Percentiles rank a stretch among this genome's conserved stretches.
These are phyloP conservation scores for Eulithis testata DNA, from an alignment of 2,888 invertebrate genomes.

Conservation along the genomic window DNA sequence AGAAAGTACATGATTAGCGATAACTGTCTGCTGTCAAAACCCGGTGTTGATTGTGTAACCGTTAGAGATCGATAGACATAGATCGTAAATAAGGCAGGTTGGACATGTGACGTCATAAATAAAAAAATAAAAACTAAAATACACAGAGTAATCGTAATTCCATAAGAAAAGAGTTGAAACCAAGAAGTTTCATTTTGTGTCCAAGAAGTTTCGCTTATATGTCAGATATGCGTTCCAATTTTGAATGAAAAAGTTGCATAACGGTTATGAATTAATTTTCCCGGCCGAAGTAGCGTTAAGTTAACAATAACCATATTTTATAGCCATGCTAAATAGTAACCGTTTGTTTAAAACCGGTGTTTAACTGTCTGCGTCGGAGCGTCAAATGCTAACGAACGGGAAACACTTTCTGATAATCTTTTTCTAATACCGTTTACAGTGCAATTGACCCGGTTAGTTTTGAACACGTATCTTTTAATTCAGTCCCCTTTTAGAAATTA, in stretches of 20 bases:
- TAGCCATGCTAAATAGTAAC: slow-evolving; percentile 51
- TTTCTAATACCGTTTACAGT: slow-evolving; percentile 30
- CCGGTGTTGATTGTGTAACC: slow-evolving; percentile 58
- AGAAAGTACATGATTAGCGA: slow-evolving; percentile 79
- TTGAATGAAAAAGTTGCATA: slow-evolving; percentile 19
- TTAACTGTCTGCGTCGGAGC: slow-evolving; percentile 69
- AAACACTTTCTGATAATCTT: slow-evolving; percentile 54
- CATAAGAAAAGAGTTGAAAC: not conserved
- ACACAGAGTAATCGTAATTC: no score
- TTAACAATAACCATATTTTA: slow-evolving; percentile 49
- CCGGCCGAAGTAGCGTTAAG: slow-evolving; percentile 40
- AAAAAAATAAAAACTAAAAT: slow-evolving; percentile 7
- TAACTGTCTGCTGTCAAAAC: slow-evolving; percentile 73
- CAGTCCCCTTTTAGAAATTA: not conserved
- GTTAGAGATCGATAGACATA: slow-evolving; percentile 52
- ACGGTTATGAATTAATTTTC: slow-evolving; percentile 19
- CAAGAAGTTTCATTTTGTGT: not conserved
- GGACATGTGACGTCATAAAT: slow-evolving; percentile 22
- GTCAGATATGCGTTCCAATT: slow-evolving; percentile 2
- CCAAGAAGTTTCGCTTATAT: not conserved
- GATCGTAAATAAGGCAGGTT: slow-evolving; percentile 40
- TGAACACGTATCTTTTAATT: not conserved
- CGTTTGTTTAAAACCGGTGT: slow-evolving; percentile 61
- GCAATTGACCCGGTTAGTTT: slow-evolving; percentile 4
- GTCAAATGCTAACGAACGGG: slow-evolving; percentile 61